Percentiles rank a stretch among this genome's conserved stretches.
Evolutionary conservation across 2,888 invertebrate genomes (phyloP).

Genomic region (Tanytarsus gracilentus): DNA sequence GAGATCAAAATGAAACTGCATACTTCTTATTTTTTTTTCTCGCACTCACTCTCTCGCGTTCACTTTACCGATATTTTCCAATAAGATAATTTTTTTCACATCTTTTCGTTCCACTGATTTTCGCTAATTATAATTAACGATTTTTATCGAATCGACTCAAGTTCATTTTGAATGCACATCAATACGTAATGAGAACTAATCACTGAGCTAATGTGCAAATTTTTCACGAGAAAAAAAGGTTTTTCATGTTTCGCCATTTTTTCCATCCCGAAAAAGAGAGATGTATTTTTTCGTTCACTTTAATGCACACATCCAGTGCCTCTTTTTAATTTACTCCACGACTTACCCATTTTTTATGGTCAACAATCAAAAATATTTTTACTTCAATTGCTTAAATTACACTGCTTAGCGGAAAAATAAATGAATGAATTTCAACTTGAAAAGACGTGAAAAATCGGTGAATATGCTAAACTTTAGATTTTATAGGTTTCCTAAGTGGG

Average conservation of each 20-base stretch:
- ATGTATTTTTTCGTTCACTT: not conserved
- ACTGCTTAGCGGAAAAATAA: conserved; percentile 7
- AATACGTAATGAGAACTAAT: not conserved
- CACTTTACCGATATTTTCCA: too few species aligned
- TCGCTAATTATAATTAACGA: conserved; percentile 21
- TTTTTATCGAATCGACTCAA: not conserved
- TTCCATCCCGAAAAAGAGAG: too few species aligned
- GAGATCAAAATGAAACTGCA: too few species aligned
- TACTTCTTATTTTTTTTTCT: too few species aligned
- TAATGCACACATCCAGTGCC: not conserved
- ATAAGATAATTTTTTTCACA: too few species aligned
- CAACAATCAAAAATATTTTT: conserved; percentile 1
- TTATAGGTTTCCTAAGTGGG: too few species aligned
- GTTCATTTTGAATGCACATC: not conserved
- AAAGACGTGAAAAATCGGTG: conserved; percentile 12
- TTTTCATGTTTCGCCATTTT: conserved; percentile 28
- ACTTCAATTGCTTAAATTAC: not conserved
- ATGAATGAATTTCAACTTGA: conserved; percentile 9
- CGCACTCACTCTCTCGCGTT: too few species aligned
- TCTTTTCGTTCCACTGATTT: too few species aligned
- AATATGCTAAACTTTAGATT: conserved; percentile 15
- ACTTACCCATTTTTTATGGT: conserved; percentile 21
- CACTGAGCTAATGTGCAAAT: conserved; percentile 14
- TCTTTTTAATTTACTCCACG: not conserved
- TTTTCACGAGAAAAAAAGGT: not conserved